Evolutionary conservation across 2,113 vertebrate species (phyloP), one percentile per base, ranked within the genome.

Genomic region (Lates calcarifer): DNA sequence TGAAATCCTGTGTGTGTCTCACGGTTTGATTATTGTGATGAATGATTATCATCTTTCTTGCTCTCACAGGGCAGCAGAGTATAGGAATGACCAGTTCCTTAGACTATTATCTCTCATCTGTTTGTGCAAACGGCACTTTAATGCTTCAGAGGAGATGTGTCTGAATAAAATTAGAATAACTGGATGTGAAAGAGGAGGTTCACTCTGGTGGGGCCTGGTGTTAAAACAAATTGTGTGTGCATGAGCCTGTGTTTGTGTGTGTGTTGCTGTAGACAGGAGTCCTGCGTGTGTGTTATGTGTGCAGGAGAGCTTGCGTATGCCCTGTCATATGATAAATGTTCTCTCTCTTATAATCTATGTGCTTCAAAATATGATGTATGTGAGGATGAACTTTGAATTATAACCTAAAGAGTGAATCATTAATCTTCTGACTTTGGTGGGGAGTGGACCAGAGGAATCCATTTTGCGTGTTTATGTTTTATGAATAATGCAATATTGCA

Each of bases 351-450:
- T 96, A 96, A 95, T 95, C 94, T 96, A 95, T 95, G 95, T 95
- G 95, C 94, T 96, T 96, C 94, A 95, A 95, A 96, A 95, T 95
- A 95, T 96, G 95, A 96, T 95, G 93, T 95, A 96, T 96, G 95
- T 96, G 94, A 94, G 94, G 93, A 95, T 95, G 95, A 96, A 96
- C 95, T 96, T 95, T 95, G 95, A 96, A 96, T 96, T 96, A 96
- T 95, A 95, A 95, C 94, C 93, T 93, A 95, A 95, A 95, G 94
- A 95, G 92, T 93, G 93, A 93, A 91, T 95, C 95, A 95, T 96
- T 95, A 95, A 96, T 96, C 95, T 95, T 95, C 89, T 90, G 93
- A 94, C 91, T 95, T 95, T 91, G 91, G 86, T 89, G 92, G 91
- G 92, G 89, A 91, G 91, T 86, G 89, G 92, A 94, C 92, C 90